Evolutionary conservation across 2,113 vertebrate species (phyloP).

Genomic region (Pavo muticus): DNA sequence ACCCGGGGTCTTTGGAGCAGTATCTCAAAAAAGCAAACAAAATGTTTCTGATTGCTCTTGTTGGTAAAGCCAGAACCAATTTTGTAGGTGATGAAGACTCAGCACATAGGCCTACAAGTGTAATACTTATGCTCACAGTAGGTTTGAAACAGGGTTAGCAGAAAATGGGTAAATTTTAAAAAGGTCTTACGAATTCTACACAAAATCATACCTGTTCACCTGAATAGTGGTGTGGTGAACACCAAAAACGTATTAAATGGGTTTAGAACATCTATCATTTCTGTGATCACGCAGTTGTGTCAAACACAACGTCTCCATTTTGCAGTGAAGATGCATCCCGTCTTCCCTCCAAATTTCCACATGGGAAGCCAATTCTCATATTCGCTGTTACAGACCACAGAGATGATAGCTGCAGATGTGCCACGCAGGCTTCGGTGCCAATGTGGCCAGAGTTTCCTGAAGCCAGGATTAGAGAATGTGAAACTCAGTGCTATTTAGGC

Average conservation of each 20-base stretch:
- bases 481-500: not conserved
- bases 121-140: not conserved
- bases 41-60: not conserved
- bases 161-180: not conserved
- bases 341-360: not conserved
- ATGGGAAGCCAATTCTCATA: fast-evolving
- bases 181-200: not conserved
- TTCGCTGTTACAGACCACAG: not conserved
- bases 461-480: not conserved
- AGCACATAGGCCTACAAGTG: not conserved
- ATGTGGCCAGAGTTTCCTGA: not conserved
- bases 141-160: not conserved
- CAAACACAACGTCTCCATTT: not conserved
- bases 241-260: not conserved
- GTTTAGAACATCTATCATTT: not conserved
- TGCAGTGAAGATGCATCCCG: fast-evolving
- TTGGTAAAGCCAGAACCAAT: not conserved
- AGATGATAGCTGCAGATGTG: not conserved
- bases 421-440: not conserved
- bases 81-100: not conserved
- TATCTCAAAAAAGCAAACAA: not conserved
- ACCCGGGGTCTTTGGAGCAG: not conserved
- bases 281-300: not conserved
- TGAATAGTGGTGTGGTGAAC: not conserved
- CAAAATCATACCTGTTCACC: fast-evolving